These are phyloP conservation scores for Pterostichus niger DNA, from an alignment of 2,888 invertebrate genomes.

Conservation along the genomic window DNA sequence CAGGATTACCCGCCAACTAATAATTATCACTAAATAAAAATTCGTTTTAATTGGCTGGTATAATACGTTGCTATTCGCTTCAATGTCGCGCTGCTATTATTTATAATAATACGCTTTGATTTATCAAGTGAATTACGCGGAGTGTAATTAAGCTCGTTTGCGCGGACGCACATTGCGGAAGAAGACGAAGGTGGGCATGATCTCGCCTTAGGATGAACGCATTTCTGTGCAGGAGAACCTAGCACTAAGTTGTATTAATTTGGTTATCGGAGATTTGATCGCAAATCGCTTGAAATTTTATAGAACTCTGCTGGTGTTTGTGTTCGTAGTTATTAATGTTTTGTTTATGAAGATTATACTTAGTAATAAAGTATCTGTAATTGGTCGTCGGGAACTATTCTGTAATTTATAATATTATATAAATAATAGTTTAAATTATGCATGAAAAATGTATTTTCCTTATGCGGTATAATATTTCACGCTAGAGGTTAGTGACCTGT, in stretches of 20 bases:
- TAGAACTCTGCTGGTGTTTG: background rate
- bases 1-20: conserved; percentile 44
- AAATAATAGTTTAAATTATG: conserved; percentile 13
- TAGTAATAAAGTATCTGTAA: conserved; percentile 38
- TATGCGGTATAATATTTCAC: conserved; percentile 3
- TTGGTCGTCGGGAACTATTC: conserved; percentile 22
- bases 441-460: conserved; percentile 4
- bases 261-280: conserved; percentile 23
- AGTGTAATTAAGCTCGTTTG: conserved; percentile 49
- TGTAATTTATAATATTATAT: conserved; percentile 25
- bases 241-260: conserved; percentile 14
- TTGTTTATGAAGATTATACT: conserved; percentile 15
- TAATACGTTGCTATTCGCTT: conserved; percentile 44
- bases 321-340: conserved; percentile 37
- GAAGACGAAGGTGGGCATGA: conserved; percentile 25
- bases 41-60: conserved; percentile 52
- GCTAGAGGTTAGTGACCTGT: background rate
- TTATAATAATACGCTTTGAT: conserved; percentile 59
- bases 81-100: conserved; percentile 56
- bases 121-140: conserved; percentile 59
- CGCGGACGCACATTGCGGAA: conserved; percentile 19
- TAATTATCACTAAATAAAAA: conserved; percentile 46
- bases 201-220: conserved; percentile 26
- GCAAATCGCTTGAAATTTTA: conserved; percentile 1
- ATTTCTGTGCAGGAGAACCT: background rate